Evolutionary conservation across 2,888 invertebrate species (phyloP), one percentile per base, ranked within the genome.

Genomic region (Amphipyra berbera): DNA sequence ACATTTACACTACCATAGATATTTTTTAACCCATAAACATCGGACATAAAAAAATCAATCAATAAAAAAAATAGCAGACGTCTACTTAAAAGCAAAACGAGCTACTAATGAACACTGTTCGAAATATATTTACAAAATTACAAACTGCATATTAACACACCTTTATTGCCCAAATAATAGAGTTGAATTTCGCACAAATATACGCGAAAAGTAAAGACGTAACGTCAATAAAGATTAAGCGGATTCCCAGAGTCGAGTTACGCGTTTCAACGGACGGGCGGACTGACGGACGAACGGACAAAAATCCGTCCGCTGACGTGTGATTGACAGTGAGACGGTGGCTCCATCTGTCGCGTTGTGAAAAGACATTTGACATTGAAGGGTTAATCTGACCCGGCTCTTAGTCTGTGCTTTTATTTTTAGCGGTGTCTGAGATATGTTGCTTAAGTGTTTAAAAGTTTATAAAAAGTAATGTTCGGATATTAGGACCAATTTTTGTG

Each of bases 181-280:
- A 50, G 71, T 68, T 14, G 45, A 61, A 45, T 53, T 59, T 68
- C 12, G 49, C 53, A n/a, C 49, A 33, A 15, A 69, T 37, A 33
- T 7, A 6, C 8, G 57, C 41, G 14, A 59, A 61, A 85, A 56
- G 57, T 58, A 63, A 68, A 76, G 50, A 56, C 48, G 60, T 59
- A 54, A 76, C 82, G 89, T 89, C 90, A 89, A 90, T 90, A 88
- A 88, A 88, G 90, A 89, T 89, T 90, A 90, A 86, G 83, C 78
- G 83, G 82, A 84, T 85, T 83, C 83, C 73, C 78, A 82, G 85
- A 82, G 84, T 85, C 79, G 81, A 80, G 78, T 78, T 79, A 79
- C 78, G 79, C 76, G 67, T 79, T 78, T 84, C 83, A 83, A 80
- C 83, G 76, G 81, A 82, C 81, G 72, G 84, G 82, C 84, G 68